These are phyloP conservation scores for Eunapius fragilis DNA, from an alignment of 37 sponge, comb jelly and placozoan genomes.

Conservation along the genomic window DNA sequence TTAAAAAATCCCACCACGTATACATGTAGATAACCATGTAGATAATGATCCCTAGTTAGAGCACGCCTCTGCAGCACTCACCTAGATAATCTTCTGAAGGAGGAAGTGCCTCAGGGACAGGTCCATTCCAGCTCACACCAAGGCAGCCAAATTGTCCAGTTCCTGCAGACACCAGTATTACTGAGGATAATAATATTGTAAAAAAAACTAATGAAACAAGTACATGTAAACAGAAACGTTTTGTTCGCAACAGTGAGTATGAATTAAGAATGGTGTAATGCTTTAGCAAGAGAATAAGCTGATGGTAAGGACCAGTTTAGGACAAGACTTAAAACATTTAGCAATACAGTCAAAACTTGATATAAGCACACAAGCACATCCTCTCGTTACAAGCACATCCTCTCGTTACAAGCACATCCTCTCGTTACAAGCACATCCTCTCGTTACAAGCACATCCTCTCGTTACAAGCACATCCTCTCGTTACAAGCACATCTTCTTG, in stretches of 20 bases:
- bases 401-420: too few relatives aligned
- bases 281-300: background rate
- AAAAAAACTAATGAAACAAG: constrained; percentile 2
- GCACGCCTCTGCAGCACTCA: constrained; percentile 7
- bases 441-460: background rate
- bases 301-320: background rate
- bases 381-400: background rate
- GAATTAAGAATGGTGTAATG: background rate
- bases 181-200: constrained; percentile 2
- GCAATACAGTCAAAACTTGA: background rate
- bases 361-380: background rate
- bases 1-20: background rate
- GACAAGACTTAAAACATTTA: background rate
- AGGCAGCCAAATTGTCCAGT: constrained; percentile 55
- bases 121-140: constrained; percentile 57
- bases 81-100: constrained; percentile 50
- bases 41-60: background rate
- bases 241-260: background rate
- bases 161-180: constrained; percentile 12
- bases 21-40: background rate
- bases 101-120: constrained; percentile 5
- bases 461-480: background rate
- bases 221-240: constrained; percentile 10
- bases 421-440: too few relatives aligned
- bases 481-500: background rate